These are phyloP conservation scores for Drosophila setifemur DNA, from an alignment of 1,140 invertebrate species.

Conservation along the genomic window DNA sequence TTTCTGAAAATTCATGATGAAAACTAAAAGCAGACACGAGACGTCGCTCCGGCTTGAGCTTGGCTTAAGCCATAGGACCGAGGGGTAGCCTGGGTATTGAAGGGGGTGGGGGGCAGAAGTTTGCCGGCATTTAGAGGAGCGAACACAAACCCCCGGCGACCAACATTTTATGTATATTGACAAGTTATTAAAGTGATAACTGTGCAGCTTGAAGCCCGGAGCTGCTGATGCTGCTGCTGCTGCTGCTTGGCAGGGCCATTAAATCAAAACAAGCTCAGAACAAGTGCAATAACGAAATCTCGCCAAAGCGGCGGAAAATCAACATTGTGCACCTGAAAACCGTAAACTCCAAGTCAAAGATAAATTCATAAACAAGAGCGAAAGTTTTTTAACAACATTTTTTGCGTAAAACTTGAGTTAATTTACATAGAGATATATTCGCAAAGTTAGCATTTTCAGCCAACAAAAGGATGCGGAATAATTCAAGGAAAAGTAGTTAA, in stretches of 20 bases:
- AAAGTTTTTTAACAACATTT: conserved; percentile 24
- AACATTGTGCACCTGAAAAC: conserved; percentile 1
- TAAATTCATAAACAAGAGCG: conserved; percentile 22
- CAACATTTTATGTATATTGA: conserved; percentile 62
- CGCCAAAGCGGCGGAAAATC: conserved; percentile 6
- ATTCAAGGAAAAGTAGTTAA: no score
- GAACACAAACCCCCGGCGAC: conserved; percentile 1
- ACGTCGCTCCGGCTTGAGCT: conserved; percentile 5
- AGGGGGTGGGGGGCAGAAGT: conserved; percentile 11
- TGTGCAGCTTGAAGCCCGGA: conserved; percentile 22
- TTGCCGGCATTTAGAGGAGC: conserved; percentile 26
- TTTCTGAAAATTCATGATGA: conserved; percentile 77
- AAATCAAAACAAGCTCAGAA: conserved; percentile 57
- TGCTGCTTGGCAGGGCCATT: conserved; percentile 40
- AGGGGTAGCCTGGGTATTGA: not conserved
- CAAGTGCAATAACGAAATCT: conserved; percentile 10
- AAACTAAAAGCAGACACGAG: conserved; percentile 70
- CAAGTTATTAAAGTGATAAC: conserved; percentile 73
- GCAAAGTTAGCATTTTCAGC: no score
- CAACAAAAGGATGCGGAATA: no score
- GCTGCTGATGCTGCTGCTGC: no score
- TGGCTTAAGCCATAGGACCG: conserved; percentile 26
- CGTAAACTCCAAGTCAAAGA: conserved; percentile 11
- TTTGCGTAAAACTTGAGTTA: not conserved
- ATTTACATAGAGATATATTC: conserved; percentile 15